Conservation (phyloP, 2,113 vertebrate genomes). For the Garra rufa region DNA sequence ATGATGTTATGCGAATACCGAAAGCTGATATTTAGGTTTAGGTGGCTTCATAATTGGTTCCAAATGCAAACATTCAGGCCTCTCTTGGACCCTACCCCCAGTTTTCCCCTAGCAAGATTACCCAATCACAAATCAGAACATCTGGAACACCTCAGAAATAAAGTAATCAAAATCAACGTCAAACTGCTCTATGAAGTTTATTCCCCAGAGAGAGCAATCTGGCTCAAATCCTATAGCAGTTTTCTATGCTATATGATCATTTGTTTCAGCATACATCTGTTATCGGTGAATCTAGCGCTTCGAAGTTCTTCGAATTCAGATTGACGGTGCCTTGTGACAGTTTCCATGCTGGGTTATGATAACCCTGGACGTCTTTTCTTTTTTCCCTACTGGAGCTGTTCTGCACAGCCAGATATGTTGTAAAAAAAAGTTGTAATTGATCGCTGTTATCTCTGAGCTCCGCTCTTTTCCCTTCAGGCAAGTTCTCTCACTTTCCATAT, state of each 20-base stretch:
- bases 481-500: constrained; percentile 45
- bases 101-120: constrained; percentile 47
- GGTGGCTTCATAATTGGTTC: constrained; percentile 60
- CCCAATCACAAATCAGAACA: constrained; percentile 66
- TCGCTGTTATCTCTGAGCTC: constrained; percentile 27
- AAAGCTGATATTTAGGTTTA: constrained; percentile 51
- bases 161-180: constrained; percentile 74
- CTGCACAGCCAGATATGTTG: constrained; percentile 34
- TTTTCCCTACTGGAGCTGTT: constrained; percentile 26
- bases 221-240: constrained; percentile 57
- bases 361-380: constrained; percentile 35
- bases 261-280: constrained; percentile 67
- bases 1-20: constrained; percentile 37
- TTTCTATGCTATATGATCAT: constrained; percentile 59
- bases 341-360: constrained; percentile 54
- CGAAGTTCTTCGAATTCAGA: constrained; percentile 58
- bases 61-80: constrained; percentile 65
- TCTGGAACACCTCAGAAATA: constrained; percentile 76
- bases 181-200: constrained; percentile 71
- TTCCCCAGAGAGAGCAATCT: constrained; percentile 66
- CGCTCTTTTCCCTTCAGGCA: constrained; percentile 31
- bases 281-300: constrained; percentile 63
- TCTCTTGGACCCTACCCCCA: constrained; percentile 49
- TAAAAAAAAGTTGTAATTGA: constrained; percentile 33
- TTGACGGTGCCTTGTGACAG: constrained; percentile 66